phyloP scores from a whole-genome alignment of 2,113 vertebrate genomes.

The Morone chrysops region DNA sequence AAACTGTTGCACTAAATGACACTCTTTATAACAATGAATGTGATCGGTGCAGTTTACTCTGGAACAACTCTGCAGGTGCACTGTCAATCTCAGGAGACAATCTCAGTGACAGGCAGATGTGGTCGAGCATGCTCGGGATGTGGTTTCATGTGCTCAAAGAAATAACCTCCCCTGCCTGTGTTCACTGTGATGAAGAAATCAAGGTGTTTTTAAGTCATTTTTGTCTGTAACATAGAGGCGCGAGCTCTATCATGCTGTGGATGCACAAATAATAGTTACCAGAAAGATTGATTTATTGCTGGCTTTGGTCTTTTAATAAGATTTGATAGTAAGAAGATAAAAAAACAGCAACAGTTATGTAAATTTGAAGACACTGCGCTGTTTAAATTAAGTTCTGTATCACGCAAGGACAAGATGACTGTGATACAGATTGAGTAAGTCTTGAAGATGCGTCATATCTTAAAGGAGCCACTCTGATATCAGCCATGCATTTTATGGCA shows the following conservation, averaged over 20 bases:
- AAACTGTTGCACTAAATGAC: not conserved
- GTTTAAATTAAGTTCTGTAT: no score
- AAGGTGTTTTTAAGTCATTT: not conserved
- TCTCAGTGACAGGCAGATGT: not conserved
- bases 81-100: not conserved
- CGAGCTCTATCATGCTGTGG: not conserved
- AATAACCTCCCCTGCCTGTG: not conserved
- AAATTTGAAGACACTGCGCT: no score
- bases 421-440: no score
- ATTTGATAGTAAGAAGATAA: not conserved
- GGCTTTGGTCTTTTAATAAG: not conserved
- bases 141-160: not conserved
- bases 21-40: not conserved
- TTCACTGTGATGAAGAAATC: not conserved
- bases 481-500: not conserved
- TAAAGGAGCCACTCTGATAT: no score
- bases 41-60: not conserved
- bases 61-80: not conserved
- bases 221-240: not conserved
- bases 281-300: not conserved
- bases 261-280: not conserved
- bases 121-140: not conserved
- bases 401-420: no score
- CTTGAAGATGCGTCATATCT: no score
- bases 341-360: not conserved